Conservation (phyloP, 1,140 invertebrate species). For the Mercenaria mercenaria region DNA sequence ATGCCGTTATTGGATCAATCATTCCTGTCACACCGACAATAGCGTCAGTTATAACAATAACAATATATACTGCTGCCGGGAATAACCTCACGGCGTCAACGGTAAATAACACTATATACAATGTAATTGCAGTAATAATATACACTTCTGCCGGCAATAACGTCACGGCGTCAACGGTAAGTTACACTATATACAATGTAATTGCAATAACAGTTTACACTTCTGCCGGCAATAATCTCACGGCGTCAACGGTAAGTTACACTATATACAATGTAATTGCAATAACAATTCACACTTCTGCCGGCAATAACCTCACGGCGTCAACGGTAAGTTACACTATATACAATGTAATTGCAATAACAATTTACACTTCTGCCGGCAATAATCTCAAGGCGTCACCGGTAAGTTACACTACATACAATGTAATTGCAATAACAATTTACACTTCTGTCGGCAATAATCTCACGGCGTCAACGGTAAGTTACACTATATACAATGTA, state of each 20-base stretch:
- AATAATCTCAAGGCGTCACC: conserved; percentile 88
- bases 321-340: conserved; percentile 87
- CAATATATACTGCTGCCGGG: conserved; percentile 88
- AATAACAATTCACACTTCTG: conserved; percentile 87
- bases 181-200: background rate
- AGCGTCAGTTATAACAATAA: conserved; percentile 89
- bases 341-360: conserved; percentile 2
- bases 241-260: conserved; percentile 88
- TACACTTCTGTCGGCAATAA: conserved; percentile 88
- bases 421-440: too few relatives aligned
- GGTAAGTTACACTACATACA: conserved; percentile 87
- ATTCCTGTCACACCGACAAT: conserved; percentile 89
- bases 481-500: too few relatives aligned
- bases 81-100: conserved; percentile 88
- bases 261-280: background rate
- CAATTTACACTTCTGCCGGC: conserved; percentile 88
- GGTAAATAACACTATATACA: conserved; percentile 84
- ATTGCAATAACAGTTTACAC: conserved; percentile 86
- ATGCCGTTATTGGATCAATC: conserved; percentile 88
- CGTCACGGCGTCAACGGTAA: conserved; percentile 89
- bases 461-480: conserved; percentile 89
- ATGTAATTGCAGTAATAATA: conserved; percentile 79
- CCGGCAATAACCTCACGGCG: conserved; percentile 88
- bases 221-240: conserved; percentile 87
- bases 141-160: conserved; percentile 88